phyloP scores from a whole-genome alignment of 2,113 vertebrate genomes.

The Campylomormyrus tamandua region DNA sequence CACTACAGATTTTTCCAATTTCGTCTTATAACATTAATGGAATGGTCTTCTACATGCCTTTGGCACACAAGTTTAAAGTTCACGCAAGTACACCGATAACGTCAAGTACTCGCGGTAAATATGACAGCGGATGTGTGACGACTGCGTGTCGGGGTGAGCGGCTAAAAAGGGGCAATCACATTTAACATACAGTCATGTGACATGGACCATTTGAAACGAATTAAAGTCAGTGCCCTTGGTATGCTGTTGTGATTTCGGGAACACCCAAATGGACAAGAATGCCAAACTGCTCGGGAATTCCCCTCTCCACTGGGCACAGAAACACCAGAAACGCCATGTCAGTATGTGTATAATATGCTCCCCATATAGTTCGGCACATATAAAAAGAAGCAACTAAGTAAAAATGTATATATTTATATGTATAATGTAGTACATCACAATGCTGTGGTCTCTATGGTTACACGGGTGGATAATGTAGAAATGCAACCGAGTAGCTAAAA shows the following conservation, averaged over 20 bases:
- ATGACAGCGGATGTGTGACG: not conserved
- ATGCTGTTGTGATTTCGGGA: not conserved
- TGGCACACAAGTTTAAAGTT: conserved; percentile 55
- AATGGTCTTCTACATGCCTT: conserved; percentile 50
- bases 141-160: not conserved
- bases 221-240: not conserved
- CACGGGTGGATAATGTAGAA: conserved; percentile 43
- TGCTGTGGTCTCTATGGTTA: conserved; percentile 58
- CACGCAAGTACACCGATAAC: not conserved
- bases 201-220: not conserved
- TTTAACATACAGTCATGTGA: not conserved
- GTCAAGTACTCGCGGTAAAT: not conserved
- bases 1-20: conserved; percentile 41
- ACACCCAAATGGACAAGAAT: not conserved
- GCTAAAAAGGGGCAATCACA: not conserved
- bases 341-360: not conserved
- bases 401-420: not conserved
- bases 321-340: not conserved
- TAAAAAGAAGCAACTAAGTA: conserved; percentile 37
- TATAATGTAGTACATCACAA: conserved; percentile 56
- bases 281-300: not conserved
- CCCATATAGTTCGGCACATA: conserved; percentile 4
- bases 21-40: conserved; percentile 37
- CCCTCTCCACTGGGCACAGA: not conserved
- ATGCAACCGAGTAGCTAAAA: conserved; percentile 36